Evolutionary conservation across 1,140 invertebrate species (phyloP).

Genomic region (Meloidogyne floridensis): DNA sequence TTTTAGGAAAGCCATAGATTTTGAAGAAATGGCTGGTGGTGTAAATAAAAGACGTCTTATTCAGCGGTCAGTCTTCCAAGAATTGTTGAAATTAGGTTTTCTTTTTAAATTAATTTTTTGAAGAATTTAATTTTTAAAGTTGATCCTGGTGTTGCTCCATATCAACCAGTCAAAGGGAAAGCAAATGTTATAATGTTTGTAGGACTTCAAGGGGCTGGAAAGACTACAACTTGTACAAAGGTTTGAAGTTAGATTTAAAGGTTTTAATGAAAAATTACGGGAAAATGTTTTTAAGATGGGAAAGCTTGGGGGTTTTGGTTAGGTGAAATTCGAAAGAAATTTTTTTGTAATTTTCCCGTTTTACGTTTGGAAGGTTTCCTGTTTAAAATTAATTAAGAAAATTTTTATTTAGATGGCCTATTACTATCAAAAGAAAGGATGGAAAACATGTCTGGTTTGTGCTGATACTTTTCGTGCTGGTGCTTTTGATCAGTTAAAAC

Average conservation of each 20-base stretch:
- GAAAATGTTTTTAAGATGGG: background rate
- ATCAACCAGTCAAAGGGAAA: conserved; percentile 90
- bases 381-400: too few relatives aligned
- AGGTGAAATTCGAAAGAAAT: too few relatives aligned
- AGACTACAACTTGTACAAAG: conserved; percentile 99
- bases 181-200: conserved; percentile 99
- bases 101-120: background rate
- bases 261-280: background rate
- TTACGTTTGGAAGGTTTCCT: too few relatives aligned
- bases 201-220: conserved; percentile 94
- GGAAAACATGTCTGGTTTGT: conserved; percentile 98
- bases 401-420: conserved; percentile 78
- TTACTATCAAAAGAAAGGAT: conserved; percentile 93
- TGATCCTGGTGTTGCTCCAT: conserved; percentile 95
- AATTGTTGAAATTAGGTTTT: conserved; percentile 83
- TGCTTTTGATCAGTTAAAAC: conserved; percentile 99
- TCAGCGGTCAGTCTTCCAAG: conserved; percentile 96
- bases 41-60: conserved; percentile 98
- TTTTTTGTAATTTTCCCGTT: too few relatives aligned
- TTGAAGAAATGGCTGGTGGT: conserved; percentile 99
- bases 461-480: conserved; percentile 99
- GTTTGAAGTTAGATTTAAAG: conserved; percentile 55
- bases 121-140: conserved; percentile 69
- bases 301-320: too few relatives aligned
- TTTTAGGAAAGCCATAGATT: conserved; percentile 71